Percentiles rank a stretch among this genome's conserved stretches.
phyloP scores from a whole-genome alignment of 2,113 vertebrate genomes.

The Camelus bactrianus region DNA sequence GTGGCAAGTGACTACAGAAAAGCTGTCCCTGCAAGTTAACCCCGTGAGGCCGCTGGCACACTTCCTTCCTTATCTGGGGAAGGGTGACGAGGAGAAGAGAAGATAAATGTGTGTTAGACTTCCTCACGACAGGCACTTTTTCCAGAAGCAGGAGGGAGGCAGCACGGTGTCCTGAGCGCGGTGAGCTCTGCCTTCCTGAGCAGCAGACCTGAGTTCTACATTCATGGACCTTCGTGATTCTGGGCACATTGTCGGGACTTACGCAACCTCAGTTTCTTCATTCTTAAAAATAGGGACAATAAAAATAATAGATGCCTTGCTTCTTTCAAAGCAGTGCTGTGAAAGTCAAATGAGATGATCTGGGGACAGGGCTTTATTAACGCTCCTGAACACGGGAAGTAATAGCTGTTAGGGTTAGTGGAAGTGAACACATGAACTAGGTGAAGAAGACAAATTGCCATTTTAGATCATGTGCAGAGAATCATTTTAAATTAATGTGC shows the following conservation, averaged over 20 bases:
- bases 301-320: constrained; percentile 4
- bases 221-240: neutral
- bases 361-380: neutral
- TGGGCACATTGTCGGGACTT: neutral
- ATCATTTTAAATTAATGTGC: neutral
- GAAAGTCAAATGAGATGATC: neutral
- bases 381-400: neutral
- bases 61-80: neutral
- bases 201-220: neutral
- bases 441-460: neutral
- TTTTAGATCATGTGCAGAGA: neutral
- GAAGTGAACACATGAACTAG: neutral
- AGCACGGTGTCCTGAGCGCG: neutral
- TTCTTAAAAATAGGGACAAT: neutral
- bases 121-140: neutral
- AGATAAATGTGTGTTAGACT: neutral
- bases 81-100: neutral
- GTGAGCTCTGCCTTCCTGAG: neutral
- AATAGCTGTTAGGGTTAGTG: neutral
- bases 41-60: neutral
- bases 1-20: neutral
- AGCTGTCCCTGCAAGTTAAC: neutral
- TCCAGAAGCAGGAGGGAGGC: neutral
- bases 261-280: neutral
- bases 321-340: constrained; percentile 32